Conservation (phyloP, 2,797 vertebrate species). For the Chaetodon trifasciatus region DNA sequence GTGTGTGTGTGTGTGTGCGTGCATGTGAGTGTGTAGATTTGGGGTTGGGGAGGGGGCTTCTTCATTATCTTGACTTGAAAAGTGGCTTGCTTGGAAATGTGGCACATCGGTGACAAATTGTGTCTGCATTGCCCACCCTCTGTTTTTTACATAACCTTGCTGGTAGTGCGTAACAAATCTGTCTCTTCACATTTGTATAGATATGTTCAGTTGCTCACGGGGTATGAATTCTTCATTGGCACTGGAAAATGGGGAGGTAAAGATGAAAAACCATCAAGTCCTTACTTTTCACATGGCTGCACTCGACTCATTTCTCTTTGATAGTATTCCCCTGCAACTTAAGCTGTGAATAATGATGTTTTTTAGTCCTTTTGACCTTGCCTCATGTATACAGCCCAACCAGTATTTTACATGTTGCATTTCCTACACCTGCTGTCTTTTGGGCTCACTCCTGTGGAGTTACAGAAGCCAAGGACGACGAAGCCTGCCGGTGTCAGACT, state of each 20-base stretch:
- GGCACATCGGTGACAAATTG: conserved; percentile 69
- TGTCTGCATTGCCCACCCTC: conserved; percentile 56
- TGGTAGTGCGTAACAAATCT: conserved; percentile 66
- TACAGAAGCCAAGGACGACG: neutral
- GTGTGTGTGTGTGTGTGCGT: neutral
- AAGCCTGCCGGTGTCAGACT: conserved; percentile 41
- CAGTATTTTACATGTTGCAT: conserved; percentile 58
- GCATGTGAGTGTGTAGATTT: conserved; percentile 4
- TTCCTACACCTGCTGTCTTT: conserved; percentile 41
- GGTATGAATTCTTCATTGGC: conserved; percentile 65
- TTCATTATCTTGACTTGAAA: conserved; percentile 75
- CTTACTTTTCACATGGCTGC: conserved; percentile 75
- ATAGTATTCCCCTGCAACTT: conserved; percentile 62
- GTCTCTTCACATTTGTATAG: conserved; percentile 76
- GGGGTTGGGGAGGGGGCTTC: conserved; percentile 11
- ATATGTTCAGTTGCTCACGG: conserved; percentile 69
- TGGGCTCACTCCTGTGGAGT: conserved; percentile 24
- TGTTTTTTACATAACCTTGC: conserved; percentile 74
- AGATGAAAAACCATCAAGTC: conserved; percentile 62
- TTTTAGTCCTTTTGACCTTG: conserved; percentile 69
- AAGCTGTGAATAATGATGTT: conserved; percentile 72
- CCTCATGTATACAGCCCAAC: conserved; percentile 23
- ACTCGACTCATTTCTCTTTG: conserved; percentile 68
- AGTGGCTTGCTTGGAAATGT: conserved; percentile 64
- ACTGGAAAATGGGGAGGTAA: conserved; percentile 44